A percentile compares a stretch with the other conserved stretches of the same genome.
These are phyloP conservation scores for Epistrophella euchroma DNA, from an alignment of 2,888 invertebrate species.

Conservation along the genomic window DNA sequence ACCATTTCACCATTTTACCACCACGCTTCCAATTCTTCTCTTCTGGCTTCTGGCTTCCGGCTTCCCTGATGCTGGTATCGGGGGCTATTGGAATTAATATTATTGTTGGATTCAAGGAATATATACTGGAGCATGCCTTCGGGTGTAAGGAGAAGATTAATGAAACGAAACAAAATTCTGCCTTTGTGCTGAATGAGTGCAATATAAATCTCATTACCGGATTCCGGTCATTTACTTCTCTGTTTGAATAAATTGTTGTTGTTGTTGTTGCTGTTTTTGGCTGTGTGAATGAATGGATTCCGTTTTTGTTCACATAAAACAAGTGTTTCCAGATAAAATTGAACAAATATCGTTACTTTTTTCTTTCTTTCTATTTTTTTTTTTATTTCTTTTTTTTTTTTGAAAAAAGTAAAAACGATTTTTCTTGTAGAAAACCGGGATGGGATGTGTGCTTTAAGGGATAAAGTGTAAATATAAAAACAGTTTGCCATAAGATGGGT, in stretches of 20 bases:
- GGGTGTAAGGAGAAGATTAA: slow-evolving; percentile 66
- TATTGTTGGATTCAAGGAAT: slow-evolving; percentile 21
- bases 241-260: slow-evolving; percentile 46
- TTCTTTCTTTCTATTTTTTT: neutral
- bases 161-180: slow-evolving; percentile 63
- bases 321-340: slow-evolving; percentile 38
- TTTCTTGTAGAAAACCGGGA: neutral
- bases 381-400: neutral
- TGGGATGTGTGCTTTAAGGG: neutral
- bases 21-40: neutral
- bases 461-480: neutral
- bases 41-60: neutral
- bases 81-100: slow-evolving; percentile 26
- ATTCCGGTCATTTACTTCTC: slow-evolving; percentile 67
- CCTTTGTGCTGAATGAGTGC: slow-evolving; percentile 49
- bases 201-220: slow-evolving; percentile 64
- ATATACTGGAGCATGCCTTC: slow-evolving; percentile 55
- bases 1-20: slow-evolving; percentile 12
- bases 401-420: slow-evolving; percentile 1
- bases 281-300: slow-evolving; percentile 1
- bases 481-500: neutral
- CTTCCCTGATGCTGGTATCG: neutral
- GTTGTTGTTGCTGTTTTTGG: neutral
- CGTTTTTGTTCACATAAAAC: slow-evolving; percentile 29
- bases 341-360: slow-evolving; percentile 37